Percentiles rank a stretch among this genome's conserved stretches.
Conservation (phyloP, 2,888 invertebrate genomes). For the Acronicta alni region DNA sequence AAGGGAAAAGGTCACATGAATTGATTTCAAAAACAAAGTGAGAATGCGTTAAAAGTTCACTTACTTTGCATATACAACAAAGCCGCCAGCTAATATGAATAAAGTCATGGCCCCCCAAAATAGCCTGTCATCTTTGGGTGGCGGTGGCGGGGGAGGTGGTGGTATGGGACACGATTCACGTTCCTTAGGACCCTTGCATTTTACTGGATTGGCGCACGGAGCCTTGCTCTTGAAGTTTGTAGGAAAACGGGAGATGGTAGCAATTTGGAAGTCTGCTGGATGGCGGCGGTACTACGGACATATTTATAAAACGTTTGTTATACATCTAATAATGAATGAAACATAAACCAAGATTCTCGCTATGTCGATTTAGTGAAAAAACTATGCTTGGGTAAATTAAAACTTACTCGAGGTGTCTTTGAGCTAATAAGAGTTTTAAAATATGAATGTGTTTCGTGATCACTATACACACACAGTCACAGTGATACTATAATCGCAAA, state of each 20-base stretch:
- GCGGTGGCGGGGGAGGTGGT: slow-evolving; percentile 67
- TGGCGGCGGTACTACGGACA: slow-evolving; percentile 55
- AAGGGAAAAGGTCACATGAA: too few species aligned
- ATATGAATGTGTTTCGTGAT: too few species aligned
- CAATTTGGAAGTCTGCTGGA: slow-evolving; percentile 56
- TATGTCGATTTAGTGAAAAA: too few species aligned
- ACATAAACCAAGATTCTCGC: too few species aligned
- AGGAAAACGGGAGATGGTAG: slow-evolving; percentile 49
- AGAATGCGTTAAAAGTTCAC: slow-evolving; percentile 27
- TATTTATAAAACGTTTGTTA: neutral
- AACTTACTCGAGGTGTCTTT: too few species aligned
- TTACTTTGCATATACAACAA: slow-evolving; percentile 76
- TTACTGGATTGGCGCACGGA: neutral
- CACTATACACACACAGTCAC: too few species aligned
- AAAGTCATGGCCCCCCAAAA: slow-evolving; percentile 73
- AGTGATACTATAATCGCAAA: too few species aligned
- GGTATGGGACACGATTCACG: slow-evolving; percentile 69
- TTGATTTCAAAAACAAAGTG: neutral
- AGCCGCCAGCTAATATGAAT: slow-evolving; percentile 66
- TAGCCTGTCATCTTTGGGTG: slow-evolving; percentile 70
- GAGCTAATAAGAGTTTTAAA: too few species aligned
- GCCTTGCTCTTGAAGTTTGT: slow-evolving; percentile 53
- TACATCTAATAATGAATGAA: too few species aligned
- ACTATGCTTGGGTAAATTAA: too few species aligned
- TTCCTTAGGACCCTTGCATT: slow-evolving; percentile 55